Base-by-base conservation (phyloP, 2,797 vertebrate species). In the Stomatorhinus walkeri region DNA sequence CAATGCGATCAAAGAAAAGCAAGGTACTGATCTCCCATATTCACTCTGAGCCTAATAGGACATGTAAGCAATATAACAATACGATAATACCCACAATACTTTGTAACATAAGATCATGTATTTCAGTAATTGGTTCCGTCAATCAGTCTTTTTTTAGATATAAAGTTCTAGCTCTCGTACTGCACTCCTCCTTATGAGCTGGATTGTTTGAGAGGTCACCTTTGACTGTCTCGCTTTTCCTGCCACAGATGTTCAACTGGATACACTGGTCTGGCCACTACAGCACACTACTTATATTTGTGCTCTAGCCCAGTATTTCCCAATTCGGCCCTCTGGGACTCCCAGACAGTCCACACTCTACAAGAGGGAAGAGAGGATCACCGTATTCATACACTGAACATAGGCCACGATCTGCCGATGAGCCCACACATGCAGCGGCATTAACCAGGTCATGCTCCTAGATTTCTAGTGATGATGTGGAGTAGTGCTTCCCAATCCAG, bases 261-360 rank as follows among this genome's bases (percentile, higher is more conserved):
- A 59, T 7, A 8, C 56, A n/a, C n/a, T 59, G n/a, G 56, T 22
- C 56, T 22, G 56, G 19, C 56, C 19, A 59, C n/a, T 59, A 59
- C 6, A 59, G 56, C 56, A 59, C 56, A 59, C n/a, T 59, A 59
- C n/a, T 59, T 22, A 0, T 22, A 59, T 59, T 59, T 59, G 56
- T 59, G 56, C 19, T 56, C 19, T 56, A 56, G 54, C 16, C 19
- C 56, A 59, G 56, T 59, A 14, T 22, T 59, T 22, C 54, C 54
- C 16, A 22, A 59, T 22, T n/a, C 6, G 6, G 19, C 6, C 19
- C 54, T 59, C 6, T 6, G n/a, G n/a, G n/a, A 59, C 54, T 22
- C 54, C 54, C 56, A 59, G 6, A 59, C 56, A 59, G 7, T 22
- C 56, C 6, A 68, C 98, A 98, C 92, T 99, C 98, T 99, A 93